These are phyloP conservation scores for Prietella phreatophila DNA, from an alignment of 2,113 vertebrate species.

Conservation along the genomic window DNA sequence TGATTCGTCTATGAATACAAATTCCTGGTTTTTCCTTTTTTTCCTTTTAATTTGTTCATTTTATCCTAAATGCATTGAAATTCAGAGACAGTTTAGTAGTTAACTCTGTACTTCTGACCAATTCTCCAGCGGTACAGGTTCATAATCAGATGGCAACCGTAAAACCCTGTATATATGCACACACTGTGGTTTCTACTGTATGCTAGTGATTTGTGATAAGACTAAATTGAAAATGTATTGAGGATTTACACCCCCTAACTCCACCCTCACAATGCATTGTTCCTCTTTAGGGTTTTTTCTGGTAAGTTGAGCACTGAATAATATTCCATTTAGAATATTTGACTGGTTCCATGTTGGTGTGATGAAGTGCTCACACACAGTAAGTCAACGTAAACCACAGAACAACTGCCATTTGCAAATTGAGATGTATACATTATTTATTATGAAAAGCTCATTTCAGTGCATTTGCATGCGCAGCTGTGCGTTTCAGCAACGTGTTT, in stretches of 20 bases:
- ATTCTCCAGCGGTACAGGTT: not conserved
- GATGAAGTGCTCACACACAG: not conserved
- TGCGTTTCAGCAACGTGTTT: not conserved
- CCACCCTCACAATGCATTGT: not conserved
- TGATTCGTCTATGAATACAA: constrained; percentile 42
- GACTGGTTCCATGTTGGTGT: not conserved
- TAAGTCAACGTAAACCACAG: not conserved
- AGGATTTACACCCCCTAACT: not conserved
- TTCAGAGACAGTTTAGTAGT: not conserved
- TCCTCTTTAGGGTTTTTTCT: not conserved
- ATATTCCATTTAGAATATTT: not conserved
- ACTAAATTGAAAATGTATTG: not conserved
- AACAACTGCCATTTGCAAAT: not conserved
- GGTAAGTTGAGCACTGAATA: not conserved
- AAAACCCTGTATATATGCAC: not conserved
- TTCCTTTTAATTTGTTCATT: not conserved
- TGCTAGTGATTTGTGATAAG: not conserved
- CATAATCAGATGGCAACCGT: not conserved
- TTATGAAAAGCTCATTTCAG: not conserved
- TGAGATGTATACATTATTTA: not conserved
- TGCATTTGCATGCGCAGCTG: not conserved
- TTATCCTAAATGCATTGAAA: not conserved
- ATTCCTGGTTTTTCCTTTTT: constrained; percentile 16
- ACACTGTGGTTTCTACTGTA: not conserved
- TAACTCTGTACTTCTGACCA: not conserved